Base-by-base conservation (phyloP, 2,113 vertebrate species). In the Theristicus caerulescens region DNA sequence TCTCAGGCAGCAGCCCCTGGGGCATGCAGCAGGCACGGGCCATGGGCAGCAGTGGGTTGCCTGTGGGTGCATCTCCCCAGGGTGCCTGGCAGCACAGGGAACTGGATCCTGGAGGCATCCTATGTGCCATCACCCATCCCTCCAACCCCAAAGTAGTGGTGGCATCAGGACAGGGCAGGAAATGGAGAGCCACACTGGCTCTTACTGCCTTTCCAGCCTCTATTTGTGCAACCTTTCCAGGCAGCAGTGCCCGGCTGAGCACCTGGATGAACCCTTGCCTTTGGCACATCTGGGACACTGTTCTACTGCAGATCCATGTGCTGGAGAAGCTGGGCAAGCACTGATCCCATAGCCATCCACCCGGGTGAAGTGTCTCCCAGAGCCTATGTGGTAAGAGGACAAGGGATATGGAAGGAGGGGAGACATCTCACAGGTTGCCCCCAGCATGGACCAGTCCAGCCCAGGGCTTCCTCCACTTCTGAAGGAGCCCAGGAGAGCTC, bases 31-130 rank as follows among this genome's bases (percentile, higher is more conserved):
- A 40, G 46, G 19, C 21, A 16, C 0, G 2, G 27, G 4, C 51
- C n/a, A 42, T 1, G 5, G 15, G 25, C 51, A 74, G 72, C 12
- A 62, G 47, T 1, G 0, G 13, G 26, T 34, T 11, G 2, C 52
- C 21, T 54, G n/a, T 14, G 20, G 19, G 6, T 81, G 5, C 36
- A 34, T 55, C 10, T 76, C 24, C 17, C 29, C 61, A n/a, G 7
- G 2, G 6, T 52, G 16, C 21, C 49, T 52, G 31, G 44, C 25
- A 66, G 38, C 52, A 55, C 0, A 2, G 10, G 13, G 11, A 90
- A 46, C 12, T 19, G 29, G 32, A 51, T 25, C 29, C 57, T 13
- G 7, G 27, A 85, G 42, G 24, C 10, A 16, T 49, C 38, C 47
- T 64, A 5, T 69, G 9, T 64, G 20, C 13, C 70, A 25, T 38